Evolutionary conservation across 64 coral and sea anemone genomes (phyloP), one percentile per base, ranked within the genome.

Genomic region (Actinia equina): DNA sequence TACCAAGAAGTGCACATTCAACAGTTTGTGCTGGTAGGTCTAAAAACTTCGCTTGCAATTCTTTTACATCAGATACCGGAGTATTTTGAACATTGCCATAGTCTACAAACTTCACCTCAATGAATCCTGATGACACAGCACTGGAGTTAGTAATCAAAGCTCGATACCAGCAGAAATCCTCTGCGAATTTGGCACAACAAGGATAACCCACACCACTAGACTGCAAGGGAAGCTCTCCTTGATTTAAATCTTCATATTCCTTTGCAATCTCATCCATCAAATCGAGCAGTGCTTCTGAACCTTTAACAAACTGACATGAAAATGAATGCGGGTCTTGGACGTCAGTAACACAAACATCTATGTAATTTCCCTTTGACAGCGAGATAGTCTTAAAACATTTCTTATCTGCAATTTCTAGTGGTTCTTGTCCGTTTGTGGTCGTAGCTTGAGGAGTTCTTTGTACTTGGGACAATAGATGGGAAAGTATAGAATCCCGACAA

Each of bases 51-150:
- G 91, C 89, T 54, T 94, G 91, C 1, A 98, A 53, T 52, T 89
- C 92, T 86, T 83, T 94, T 3, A 98, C 87, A 89, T 94, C 79
- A 18, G 92, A 89, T 17, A 98, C 57, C 27, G 87, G 89, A 22
- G 92, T 94, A n/a, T 79, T 65, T 49, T 98, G 89, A 30, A 61
- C 70, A 54, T 94, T 98, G n/a, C 95, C 92, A 85, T 98, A 98
- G 86, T 98, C 92, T 13, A 98, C 88, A 92, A 98, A 98, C 80
- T 89, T 89, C 2, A 94, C 92, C 26, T 92, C 92, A 37, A 94
- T 83, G 58, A 78, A 76, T 18, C 92, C 92, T 46, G 96, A 93
- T 25, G 91, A 88, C 16, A 90, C 86, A 0, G 57, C 80, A 14
- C 83, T 86, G 23, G 84, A 87, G 41, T 89, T 89, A 25, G 92